Evolutionary conservation across 2,113 vertebrate genomes (phyloP).

Genomic region (Cavia aperea): DNA sequence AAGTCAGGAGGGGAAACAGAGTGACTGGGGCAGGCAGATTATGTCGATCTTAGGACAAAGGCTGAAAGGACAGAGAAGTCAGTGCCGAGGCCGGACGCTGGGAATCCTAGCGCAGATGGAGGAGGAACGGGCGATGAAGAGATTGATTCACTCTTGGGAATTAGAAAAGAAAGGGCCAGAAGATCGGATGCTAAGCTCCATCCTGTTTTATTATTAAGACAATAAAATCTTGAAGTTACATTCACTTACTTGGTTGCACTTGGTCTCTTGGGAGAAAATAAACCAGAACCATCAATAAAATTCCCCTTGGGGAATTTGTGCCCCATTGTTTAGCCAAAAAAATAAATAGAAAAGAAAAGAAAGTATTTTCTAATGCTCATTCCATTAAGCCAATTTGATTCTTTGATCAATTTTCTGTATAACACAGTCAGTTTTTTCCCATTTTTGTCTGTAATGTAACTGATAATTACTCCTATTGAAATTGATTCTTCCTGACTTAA

Average conservation of each 20-base stretch:
- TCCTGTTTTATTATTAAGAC: not conserved
- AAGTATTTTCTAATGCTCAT: slow-evolving; percentile 30
- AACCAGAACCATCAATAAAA: not conserved
- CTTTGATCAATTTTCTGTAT: slow-evolving; percentile 50
- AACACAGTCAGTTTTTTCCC: not conserved
- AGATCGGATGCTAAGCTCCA: too few relatives aligned
- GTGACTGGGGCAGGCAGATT: not conserved
- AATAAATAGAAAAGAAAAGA: not conserved
- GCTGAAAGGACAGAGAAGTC: not conserved
- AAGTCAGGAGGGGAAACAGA: not conserved
- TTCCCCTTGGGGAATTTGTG: not conserved
- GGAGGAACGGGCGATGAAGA: not conserved
- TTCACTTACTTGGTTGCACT: not conserved
- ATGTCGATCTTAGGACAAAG: not conserved
- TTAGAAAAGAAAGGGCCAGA: not conserved
- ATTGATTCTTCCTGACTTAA: slow-evolving; percentile 57
- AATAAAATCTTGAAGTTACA: not conserved
- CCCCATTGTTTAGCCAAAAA: not conserved
- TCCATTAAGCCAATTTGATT: slow-evolving; percentile 43
- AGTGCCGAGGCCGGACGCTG: not conserved
- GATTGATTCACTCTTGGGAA: not conserved
- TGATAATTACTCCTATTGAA: slow-evolving; percentile 53
- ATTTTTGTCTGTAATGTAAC: slow-evolving; percentile 56
- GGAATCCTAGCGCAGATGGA: not conserved
- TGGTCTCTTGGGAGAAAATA: not conserved